Evolutionary conservation across 2,113 vertebrate genomes (phyloP), one percentile per base, ranked within the genome.

Genomic region (Macroglossus sobrinus): DNA sequence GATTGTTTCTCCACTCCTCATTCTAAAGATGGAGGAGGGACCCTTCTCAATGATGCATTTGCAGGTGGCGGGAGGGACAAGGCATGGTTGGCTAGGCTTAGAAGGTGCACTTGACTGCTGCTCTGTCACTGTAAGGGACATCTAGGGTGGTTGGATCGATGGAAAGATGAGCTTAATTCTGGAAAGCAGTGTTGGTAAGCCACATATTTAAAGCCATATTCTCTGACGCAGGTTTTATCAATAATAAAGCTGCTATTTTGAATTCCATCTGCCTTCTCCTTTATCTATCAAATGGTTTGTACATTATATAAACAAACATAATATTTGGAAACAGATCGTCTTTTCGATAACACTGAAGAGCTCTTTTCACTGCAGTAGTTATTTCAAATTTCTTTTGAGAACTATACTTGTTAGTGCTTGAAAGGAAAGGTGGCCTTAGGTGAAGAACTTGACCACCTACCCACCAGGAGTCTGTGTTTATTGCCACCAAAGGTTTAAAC

Each of bases 261-360:
- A 93, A 84, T 94, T 92, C 75, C 38, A 89, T 85, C 84, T 87
- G 38, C 28, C 47, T 84, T 47, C 19, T 69, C 85, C 69, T 89
- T 94, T 88, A 64, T 80, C 64, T 95, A 81, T 64, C 68, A 93
- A 92, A 87, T 50, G 53, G 45, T 72, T 96, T 69, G 80, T 64
- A 71, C 5, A 93, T 82, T 43, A 78, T 53, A 84, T 90, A 86
- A 95, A 91, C 53, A 88, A 86, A 86, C 69, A 55, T 3, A 95
- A 79, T n/a, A 92, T 71, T 69, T 84, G 35, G 84, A 87, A 94
- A 71, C 45, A 96, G 43, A 84, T 40, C 55, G 21, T 89, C 57
- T 91, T 92, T 85, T 95, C 33, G 66, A 18, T 87, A 79, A 89
- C 63, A 89, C 24, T 24, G 28, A 95, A 78, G 33, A 33, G 40